phyloP scores from a whole-genome alignment of 1,140 invertebrate genomes.

The Hylaeus volcanicus region DNA sequence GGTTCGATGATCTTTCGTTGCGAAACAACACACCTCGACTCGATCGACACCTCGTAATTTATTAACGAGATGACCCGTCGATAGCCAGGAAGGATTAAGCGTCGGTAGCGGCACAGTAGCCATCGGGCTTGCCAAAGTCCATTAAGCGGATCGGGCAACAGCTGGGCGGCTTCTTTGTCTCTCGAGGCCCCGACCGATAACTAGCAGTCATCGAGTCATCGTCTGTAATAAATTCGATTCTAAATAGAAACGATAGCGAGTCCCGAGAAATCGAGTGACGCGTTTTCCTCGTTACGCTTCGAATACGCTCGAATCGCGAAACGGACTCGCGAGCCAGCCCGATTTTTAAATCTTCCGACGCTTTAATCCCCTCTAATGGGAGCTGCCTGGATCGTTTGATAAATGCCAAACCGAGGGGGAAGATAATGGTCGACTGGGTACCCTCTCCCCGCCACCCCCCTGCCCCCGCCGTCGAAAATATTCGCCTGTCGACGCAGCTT shows the following conservation, averaged over 20 bases:
- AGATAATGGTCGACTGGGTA: neutral
- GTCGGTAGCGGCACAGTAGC: conserved; percentile 36
- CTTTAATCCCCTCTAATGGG: no score
- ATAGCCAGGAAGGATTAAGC: conserved; percentile 44
- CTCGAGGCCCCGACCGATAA: conserved; percentile 12
- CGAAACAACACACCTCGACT: conserved; percentile 21
- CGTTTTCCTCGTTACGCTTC: no score
- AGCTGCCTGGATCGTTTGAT: no score
- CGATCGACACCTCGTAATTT: conserved; percentile 45
- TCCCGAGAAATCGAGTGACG: neutral
- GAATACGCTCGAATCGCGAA: no score
- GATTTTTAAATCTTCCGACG: no score
- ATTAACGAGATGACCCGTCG: conserved; percentile 48
- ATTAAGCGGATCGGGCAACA: conserved; percentile 48
- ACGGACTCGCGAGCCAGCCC: no score
- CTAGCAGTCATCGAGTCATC: conserved; percentile 44
- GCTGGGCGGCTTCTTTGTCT: conserved; percentile 50
- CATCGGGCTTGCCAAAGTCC: conserved; percentile 46
- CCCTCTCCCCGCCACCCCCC: no score
- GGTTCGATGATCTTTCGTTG: conserved; percentile 8
- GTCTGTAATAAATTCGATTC: conserved; percentile 42
- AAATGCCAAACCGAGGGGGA: neutral
- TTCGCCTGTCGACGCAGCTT: neutral
- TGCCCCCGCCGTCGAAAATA: neutral
- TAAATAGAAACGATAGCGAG: conserved; percentile 14